These are phyloP conservation scores for Ectemnius cavifrons DNA, from an alignment of 2,888 invertebrate species.

Conservation along the genomic window DNA sequence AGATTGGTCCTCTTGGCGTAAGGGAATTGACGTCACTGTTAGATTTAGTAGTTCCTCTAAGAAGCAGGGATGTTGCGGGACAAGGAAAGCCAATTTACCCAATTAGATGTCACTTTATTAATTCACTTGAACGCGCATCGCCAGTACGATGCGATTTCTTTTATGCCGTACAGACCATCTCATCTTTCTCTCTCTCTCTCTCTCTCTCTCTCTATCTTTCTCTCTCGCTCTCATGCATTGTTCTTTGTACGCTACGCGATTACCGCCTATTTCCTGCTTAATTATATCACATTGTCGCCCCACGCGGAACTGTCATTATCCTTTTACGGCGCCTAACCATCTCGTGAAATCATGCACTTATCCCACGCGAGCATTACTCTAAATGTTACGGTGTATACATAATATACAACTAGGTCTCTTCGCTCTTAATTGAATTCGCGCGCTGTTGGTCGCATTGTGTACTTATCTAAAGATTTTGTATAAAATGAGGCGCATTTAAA, in stretches of 20 bases:
- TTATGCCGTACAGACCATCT: neutral
- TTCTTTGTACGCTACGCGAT: constrained; percentile 28
- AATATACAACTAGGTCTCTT: neutral
- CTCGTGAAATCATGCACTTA: neutral
- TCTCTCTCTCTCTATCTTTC: neutral
- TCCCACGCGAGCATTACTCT: neutral
- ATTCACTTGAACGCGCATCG: neutral
- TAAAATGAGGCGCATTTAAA: neutral
- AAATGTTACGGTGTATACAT: too few relatives aligned
- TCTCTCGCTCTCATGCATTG: neutral
- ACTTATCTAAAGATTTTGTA: neutral
- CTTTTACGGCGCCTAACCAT: constrained; percentile 6
- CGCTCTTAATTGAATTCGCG: neutral
- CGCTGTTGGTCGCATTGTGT: too few relatives aligned
- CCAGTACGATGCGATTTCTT: constrained; percentile 2
- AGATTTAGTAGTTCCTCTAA: neutral
- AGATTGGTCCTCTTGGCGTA: neutral
- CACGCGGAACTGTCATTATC: constrained; percentile 5
- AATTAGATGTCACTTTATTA: constrained; percentile 35
- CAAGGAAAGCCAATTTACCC: constrained; percentile 22
- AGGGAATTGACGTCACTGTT: neutral
- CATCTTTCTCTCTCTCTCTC: neutral
- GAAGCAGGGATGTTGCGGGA: constrained; percentile 17
- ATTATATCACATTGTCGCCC: constrained; percentile 44
- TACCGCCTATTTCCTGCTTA: constrained; percentile 34